Evolutionary conservation across 2,797 vertebrate genomes (phyloP), one percentile per base, ranked within the genome.

Genomic region (Sternotherus odoratus): DNA sequence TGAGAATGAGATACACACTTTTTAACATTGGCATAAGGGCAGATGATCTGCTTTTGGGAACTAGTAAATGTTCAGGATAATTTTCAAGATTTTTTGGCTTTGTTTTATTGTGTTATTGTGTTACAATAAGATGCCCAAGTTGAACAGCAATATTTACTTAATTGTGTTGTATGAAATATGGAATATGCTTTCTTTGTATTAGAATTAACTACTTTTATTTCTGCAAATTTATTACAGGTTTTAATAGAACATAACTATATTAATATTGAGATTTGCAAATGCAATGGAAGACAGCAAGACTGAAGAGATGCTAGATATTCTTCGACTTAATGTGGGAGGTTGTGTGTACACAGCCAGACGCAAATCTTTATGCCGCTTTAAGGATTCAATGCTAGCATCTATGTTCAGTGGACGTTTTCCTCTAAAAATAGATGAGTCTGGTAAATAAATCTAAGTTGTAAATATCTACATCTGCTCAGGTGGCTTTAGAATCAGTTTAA

Each of bases 331-430:
- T 0, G 97, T 98, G 85, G n/a, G 94, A 5, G 98, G 98, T 77
- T 97, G 91, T 80, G 46, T 87, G 3, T 98, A 97, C 54, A 95
- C 97, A 15, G 98, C 98, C 88, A 96, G 98, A n/a, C 66, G 90
- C 0, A 82, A 97, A 54, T 98, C 98, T 69, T 84, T 98, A 69
- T 98, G 98, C 75, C 88, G 90, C 69, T 98, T 98, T 39, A 97
- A 98, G 93, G 97, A 98, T 43, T 98, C 97, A 2, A 94, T 98
- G 98, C 95, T 98, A 74, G 97, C 96, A 5, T 96, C 98, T 13
- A 97, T 98, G 98, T 98, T 98, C 75, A 98, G 98, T 90, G 98
- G 98, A 53, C 80, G 93, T 53, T 98, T 98, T 94, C 98, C 98
- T 95, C 89, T 98, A n/a, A 98, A 97, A 95, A 94, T 93, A 84